Percentiles rank a stretch among this genome's conserved stretches.
These are phyloP conservation scores for Fabriciana adippe DNA, from an alignment of 2,888 invertebrate genomes.

Conservation along the genomic window DNA sequence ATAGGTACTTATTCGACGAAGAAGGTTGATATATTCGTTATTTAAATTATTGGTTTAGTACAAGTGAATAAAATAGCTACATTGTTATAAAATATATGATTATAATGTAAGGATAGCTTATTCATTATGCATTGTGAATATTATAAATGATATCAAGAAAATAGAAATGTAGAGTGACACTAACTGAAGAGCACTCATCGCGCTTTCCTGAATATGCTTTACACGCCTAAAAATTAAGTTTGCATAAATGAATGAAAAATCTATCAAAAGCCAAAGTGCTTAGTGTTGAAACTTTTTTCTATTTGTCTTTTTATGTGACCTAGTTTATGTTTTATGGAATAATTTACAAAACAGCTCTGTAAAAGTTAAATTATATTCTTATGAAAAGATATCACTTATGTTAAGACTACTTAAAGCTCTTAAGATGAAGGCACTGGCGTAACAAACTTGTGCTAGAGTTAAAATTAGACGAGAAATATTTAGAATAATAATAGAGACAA, in stretches of 20 bases:
- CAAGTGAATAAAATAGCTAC: too few relatives aligned
- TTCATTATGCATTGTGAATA: too few relatives aligned
- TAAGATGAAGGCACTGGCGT: constrained; percentile 30
- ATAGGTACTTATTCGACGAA: too few relatives aligned
- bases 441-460: constrained; percentile 25
- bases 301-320: constrained; percentile 13
- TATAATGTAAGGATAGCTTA: too few relatives aligned
- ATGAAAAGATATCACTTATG: constrained; percentile 43
- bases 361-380: constrained; percentile 37
- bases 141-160: neutral
- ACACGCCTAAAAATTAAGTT: neutral
- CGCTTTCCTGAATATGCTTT: neutral
- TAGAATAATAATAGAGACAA: neutral
- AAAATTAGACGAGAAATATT: constrained; percentile 11
- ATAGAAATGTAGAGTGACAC: constrained; percentile 7
- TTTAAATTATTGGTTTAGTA: too few relatives aligned
- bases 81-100: too few relatives aligned
- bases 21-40: too few relatives aligned
- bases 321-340: constrained; percentile 23
- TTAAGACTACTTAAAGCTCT: constrained; percentile 30
- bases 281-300: neutral
- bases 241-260: constrained; percentile 9
- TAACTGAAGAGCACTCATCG: constrained; percentile 17
- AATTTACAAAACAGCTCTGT: constrained; percentile 7
- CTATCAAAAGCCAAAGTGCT: constrained; percentile 7